Base-by-base conservation (phyloP, 2,113 vertebrate genomes). In the Oxyruncus cristatus region DNA sequence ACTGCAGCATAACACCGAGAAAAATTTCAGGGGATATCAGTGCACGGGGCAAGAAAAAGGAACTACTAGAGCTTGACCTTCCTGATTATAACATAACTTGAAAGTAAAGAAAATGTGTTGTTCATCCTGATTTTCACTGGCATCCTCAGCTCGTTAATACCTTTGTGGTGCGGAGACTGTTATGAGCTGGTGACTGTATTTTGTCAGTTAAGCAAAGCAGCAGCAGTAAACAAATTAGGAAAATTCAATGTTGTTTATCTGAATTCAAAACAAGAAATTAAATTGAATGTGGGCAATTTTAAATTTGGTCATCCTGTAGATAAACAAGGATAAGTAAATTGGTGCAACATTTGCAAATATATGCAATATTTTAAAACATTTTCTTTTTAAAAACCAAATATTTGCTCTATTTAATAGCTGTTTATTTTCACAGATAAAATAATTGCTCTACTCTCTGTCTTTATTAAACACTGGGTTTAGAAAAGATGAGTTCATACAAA, bases 301-400 rank as follows among this genome's bases (percentile, higher is more conserved):
- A 89, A 96, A 86, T 93, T 93, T 75, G 53, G 58, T 86, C 88
- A 75, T 83, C 66, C 72, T 75, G 61, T 92, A 97, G 95, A 87
- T 96, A 98, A 96, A 92, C 79, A 97, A 91, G 20, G 56, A 89
- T 93, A 93, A 96, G 72, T 91, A 97, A 97, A 97, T 97, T 89
- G 88, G 63, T 77, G 65, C 16, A 80, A 78, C 41, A 89, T 93
- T 62, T 92, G 79, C 68, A 97, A 97, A 97, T 92, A 95, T 53
- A 58, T 44, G 21, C 32, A 91, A 56, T 92, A 95, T 92, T 96
- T 86, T 85, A 96, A 97, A 97, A 93, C 65, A 87, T 94, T 97
- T 97, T 96, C 9, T 63, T 95, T 92, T 85, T 67, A 56, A 24
- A 88, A 92, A 13, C 77, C 70, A 96, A 97, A 97, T 97, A 97